phyloP scores from a whole-genome alignment of 2,888 invertebrate species.

The Dendrolimus pini region DNA sequence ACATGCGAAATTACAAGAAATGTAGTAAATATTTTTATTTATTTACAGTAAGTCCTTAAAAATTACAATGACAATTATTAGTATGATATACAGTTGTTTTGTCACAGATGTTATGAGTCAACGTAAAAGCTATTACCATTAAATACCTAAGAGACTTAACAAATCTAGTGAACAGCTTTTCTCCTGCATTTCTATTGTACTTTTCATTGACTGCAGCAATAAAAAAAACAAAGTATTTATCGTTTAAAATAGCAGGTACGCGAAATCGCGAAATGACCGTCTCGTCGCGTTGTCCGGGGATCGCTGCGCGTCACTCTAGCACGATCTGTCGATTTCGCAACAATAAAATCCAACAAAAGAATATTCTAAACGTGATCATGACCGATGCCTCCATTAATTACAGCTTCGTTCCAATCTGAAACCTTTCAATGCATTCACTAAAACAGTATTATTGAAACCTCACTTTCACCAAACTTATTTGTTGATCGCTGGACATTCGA shows the following conservation, averaged over 20 bases:
- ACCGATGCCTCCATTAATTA: slow-evolving; percentile 66
- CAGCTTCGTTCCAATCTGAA: slow-evolving; percentile 36
- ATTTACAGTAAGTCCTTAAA: too few species aligned
- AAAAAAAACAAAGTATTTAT: not conserved
- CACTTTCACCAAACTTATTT: slow-evolving; percentile 58
- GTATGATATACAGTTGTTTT: too few species aligned
- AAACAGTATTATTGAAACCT: slow-evolving; percentile 57
- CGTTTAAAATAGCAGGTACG: not conserved
- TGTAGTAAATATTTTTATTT: too few species aligned
- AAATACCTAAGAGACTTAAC: not conserved
- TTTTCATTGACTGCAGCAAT: not conserved
- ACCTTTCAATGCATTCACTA: slow-evolving; percentile 47
- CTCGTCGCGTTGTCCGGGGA: not conserved
- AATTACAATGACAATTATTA: too few species aligned
- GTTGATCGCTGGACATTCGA: slow-evolving; percentile 30
- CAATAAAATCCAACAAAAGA: slow-evolving; percentile 25
- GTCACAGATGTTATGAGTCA: not conserved
- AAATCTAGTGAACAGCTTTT: not conserved
- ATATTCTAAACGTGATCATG: slow-evolving; percentile 33
- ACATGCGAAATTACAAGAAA: too few species aligned
- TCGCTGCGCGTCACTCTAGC: not conserved
- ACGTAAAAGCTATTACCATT: not conserved
- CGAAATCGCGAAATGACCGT: not conserved
- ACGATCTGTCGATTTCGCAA: slow-evolving; percentile 32
- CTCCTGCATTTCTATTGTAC: not conserved